Evolutionary conservation across 2,113 vertebrate genomes (phyloP), one percentile per base, ranked within the genome.

Genomic region (Carassius auratus): DNA sequence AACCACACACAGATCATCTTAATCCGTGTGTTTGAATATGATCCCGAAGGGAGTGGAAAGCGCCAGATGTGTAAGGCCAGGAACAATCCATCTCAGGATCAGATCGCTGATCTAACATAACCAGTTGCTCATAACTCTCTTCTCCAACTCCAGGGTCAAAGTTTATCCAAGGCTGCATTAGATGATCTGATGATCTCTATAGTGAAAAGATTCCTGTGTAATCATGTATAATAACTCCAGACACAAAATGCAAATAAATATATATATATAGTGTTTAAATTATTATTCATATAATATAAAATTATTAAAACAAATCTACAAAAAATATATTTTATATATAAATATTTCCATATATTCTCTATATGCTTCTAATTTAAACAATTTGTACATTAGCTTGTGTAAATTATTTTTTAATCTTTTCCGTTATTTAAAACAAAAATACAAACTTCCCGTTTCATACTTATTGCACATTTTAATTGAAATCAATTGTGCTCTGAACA

Each of bases 11-110:
- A 81, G 79, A 66, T 69, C 42, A 68, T 69, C 13, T 42, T 83
- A 83, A 83, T 83, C 81, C 33, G 17, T 57, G 50, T 73, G 81
- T 71, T 81, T 83, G 50, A 73, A 83, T 42, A 83, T 71, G 66
- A 83, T 83, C 81, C 81, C 21, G 42, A 73, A 73, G 33, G 30
- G 50, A 14, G 17, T n/a, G 81, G 66, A 59, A 26, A 26, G 50
- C 19, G 38, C 19, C 81, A 83, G 81, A 83, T 71, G 81, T 83
- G 81, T 71, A 57, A 55, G 30, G 81, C 81, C 48, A 57, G 23
- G 30, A 71, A 36, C 81, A 71, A 71, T 71, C 48, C 81, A 83
- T 55, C 81, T 71, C 64, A 69, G 62, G 62, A 82, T 82, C 80
- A 36, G 42, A 82, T 71, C 26, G 33, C 80, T 82, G 45, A 82